phyloP scores from a whole-genome alignment of 2,888 invertebrate species.

The Cistogaster globosa region DNA sequence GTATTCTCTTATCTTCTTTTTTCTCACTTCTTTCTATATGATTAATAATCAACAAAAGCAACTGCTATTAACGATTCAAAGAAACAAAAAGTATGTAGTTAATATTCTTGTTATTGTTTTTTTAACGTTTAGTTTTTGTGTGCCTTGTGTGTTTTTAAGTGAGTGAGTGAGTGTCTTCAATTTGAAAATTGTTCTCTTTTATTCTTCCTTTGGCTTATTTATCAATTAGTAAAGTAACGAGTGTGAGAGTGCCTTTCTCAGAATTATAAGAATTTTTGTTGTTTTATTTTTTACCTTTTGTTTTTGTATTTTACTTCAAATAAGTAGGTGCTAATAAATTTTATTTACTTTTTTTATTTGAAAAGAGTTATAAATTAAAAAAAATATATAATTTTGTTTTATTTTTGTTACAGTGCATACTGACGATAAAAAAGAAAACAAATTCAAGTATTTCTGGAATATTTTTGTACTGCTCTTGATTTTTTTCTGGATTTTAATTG shows the following conservation, averaged over 20 bases:
- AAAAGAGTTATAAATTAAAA: no score
- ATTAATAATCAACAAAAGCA: conserved; percentile 22
- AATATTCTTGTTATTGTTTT: no score
- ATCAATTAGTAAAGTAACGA: background rate
- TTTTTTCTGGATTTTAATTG: no score
- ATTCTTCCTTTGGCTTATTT: conserved; percentile 27
- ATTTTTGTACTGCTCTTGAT: no score
- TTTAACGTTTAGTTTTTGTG: no score
- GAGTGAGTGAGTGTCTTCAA: background rate
- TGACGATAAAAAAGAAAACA: background rate
- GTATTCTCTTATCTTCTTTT: conserved; percentile 39
- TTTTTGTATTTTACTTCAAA: background rate
- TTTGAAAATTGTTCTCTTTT: conserved; percentile 25
- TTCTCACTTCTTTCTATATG: conserved; percentile 39
- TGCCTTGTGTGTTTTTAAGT: no score
- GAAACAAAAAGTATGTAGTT: background rate
- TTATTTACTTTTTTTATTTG: no score
- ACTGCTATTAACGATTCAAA: conserved; percentile 22
- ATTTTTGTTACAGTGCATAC: no score
- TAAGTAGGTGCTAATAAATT: no score
- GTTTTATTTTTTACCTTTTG: background rate
- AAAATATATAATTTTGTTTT: no score
- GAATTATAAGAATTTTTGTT: background rate
- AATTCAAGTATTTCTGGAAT: background rate
- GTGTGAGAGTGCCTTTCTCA: background rate